These are phyloP conservation scores for Coturnix japonica DNA, from an alignment of 2,113 vertebrate genomes.

Conservation along the genomic window DNA sequence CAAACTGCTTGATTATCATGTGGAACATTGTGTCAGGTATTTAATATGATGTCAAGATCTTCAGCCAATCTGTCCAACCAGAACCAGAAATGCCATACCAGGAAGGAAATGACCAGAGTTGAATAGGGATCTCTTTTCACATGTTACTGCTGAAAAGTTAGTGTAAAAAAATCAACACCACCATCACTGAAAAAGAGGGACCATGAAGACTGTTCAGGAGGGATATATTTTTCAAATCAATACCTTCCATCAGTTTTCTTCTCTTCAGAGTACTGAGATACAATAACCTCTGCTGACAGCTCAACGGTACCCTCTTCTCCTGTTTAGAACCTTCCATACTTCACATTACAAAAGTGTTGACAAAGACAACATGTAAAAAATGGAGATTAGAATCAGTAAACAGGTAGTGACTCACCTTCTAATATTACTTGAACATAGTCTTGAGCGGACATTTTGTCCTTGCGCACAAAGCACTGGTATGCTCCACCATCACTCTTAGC, in stretches of 20 bases:
- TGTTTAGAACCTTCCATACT: not conserved
- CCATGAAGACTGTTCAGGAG: not conserved
- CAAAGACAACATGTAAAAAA: accelerated
- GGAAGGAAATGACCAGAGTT: not conserved
- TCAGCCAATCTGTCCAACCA: not conserved
- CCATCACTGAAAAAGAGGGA: not conserved
- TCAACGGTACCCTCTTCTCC: not conserved
- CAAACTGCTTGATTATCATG: constrained; percentile 52
- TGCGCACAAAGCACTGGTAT: constrained; percentile 96
- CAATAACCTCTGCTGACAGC: not conserved
- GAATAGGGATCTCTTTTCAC: not conserved
- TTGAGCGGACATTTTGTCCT: constrained; percentile 95
- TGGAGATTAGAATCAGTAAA: not conserved
- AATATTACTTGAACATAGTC: constrained; percentile 96
- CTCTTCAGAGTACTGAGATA: not conserved
- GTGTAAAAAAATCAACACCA: not conserved
- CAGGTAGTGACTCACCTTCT: constrained; percentile 85
- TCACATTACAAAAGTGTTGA: not conserved
- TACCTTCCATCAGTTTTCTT: not conserved
- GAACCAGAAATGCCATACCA: not conserved
- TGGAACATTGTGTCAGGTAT: not conserved
- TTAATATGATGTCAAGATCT: not conserved
- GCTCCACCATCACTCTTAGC: constrained; percentile 96
- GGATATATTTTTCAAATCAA: not conserved
- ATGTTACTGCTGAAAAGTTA: not conserved